Base-by-base conservation (phyloP, 1,140 invertebrate species). In the Lasioglossum baleicum region DNA sequence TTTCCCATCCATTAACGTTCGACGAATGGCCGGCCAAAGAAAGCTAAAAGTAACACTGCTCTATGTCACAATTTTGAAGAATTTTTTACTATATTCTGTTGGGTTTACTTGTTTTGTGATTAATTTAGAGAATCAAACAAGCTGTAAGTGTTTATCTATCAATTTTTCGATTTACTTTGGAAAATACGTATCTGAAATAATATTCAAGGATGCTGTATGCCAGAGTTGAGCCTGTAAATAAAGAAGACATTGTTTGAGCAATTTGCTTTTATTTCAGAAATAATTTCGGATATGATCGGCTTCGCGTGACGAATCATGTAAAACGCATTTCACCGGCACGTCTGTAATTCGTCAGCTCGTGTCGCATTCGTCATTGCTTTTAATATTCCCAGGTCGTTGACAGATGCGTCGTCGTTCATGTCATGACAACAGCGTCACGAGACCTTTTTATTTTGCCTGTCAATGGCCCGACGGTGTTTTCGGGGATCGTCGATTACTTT, bases 351-450 rank as follows among this genome's bases (percentile, higher is more conserved):
- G 48, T 56, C 69, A 35, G 51, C 63, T 76, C 69, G 26, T 44
- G 56, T 73, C 76, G 81, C 81, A 74, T 82, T 82, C 81, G 73
- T 82, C 76, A 80, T 60, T 60, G 76, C 67, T 82, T 82, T 82
- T 80, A 82, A 82, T 82, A 82, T 82, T 80, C 81, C 78, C 71
- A 64, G 44, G 40, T 22, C 60, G 61, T 56, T 64, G 61, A 42
- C n/a, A 51, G 42, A 70, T 44, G 63, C 53, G 69, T n/a, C 51
- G 35, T 63, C 44, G 75, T 68, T 63, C 60, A 22, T 53, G 42
- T 51, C 68, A 22, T 76, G 78, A 56, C 81, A 73, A 64, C 51
- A 31, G 63, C 8, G 51, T 64, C 58, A 63, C 31, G 76, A 31
- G 66, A 72, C 68, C 79, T 71, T 67, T 80, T 82, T 72, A 80